Base-by-base conservation (phyloP, 1,140 invertebrate species). In the Drosophila dunni region DNA sequence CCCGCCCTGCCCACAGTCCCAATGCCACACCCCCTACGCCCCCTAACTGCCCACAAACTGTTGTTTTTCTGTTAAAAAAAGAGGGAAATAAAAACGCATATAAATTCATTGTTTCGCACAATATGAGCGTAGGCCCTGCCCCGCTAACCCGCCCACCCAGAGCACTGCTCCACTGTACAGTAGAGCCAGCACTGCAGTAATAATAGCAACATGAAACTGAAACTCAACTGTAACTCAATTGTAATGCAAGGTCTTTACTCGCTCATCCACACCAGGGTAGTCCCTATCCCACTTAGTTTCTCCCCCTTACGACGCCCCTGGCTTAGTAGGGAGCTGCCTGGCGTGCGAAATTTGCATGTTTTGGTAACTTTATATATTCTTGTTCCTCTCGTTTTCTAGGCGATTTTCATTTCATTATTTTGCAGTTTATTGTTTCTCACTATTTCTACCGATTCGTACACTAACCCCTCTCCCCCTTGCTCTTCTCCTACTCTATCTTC, bases 71-170 rank as follows among this genome's bases (percentile, higher is more conserved):
- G 56, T 15, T 45, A 78, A 54, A 48, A 20, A 63, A 29, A 54
- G 60, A 58, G 11, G 15, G 36, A 40, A 54, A 58, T 42, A 24
- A 66, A 63, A 68, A 73, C 63, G 48, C 74, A 83, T 88, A 79
- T 78, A 84, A 89, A 88, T 84, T 89, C 80, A 88, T 88, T 88
- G 83, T 89, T 88, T 88, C 67, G 67, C 80, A 80, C 80, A 88
- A 84, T 89, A 89, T 89, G 83, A 78, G 69, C 53, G 71, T 56
- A 61, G 20, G 38, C 53, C 17, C n/a, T 48, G 8, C 20, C 17
- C 56, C 24, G 5, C 0, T 7, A 8, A 5, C 24, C 24, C 8
- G 42, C 6, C 7, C 10, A 17, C 56, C 33, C 2, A 9, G 9
- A n/a, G 29, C 11, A 11, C 44, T 24, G 17, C 44, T 7, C 7